A percentile compares a stretch with the other conserved stretches of the same genome.
phyloP scores from a whole-genome alignment of 2,888 invertebrate genomes.

The Xanthostigma xanthostigma region DNA sequence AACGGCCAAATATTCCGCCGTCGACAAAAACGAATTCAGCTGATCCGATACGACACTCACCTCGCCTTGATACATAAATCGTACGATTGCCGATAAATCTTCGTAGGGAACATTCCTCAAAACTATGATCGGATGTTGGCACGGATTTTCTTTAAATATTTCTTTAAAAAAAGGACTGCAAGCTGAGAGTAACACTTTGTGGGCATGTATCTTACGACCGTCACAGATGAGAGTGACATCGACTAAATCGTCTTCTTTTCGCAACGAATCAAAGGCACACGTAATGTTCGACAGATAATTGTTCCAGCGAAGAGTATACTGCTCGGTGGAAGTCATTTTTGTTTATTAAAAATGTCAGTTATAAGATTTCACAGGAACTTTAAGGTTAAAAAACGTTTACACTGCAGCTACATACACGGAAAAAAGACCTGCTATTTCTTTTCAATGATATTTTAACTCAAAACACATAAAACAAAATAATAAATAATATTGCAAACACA shows the following conservation, averaged over 20 bases:
- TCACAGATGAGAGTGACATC: constrained; percentile 79
- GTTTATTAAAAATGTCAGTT: neutral
- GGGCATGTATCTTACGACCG: constrained; percentile 68
- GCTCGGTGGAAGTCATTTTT: constrained; percentile 23
- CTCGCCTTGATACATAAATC: constrained; percentile 74
- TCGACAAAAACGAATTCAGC: constrained; percentile 59
- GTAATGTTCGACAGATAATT: constrained; percentile 70
- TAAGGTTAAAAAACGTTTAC: no score
- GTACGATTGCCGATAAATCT: constrained; percentile 61
- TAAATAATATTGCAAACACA: no score
- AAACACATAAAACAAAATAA: no score
- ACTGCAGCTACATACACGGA: no score
- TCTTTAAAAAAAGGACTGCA: constrained; percentile 69
- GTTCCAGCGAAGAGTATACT: constrained; percentile 78
- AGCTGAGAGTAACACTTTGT: constrained; percentile 71
- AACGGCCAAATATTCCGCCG: constrained; percentile 55
- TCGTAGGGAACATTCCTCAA: constrained; percentile 65
- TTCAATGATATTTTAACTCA: no score
- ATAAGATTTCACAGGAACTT: no score
- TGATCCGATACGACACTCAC: constrained; percentile 70
- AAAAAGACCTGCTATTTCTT: no score
- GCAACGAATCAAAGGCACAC: constrained; percentile 61
- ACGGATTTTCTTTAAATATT: constrained; percentile 60
- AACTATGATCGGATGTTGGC: constrained; percentile 67
- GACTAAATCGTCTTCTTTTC: constrained; percentile 52